These are phyloP conservation scores for Baryphthengus martii DNA, from an alignment of 2,113 vertebrate genomes.

Conservation along the genomic window DNA sequence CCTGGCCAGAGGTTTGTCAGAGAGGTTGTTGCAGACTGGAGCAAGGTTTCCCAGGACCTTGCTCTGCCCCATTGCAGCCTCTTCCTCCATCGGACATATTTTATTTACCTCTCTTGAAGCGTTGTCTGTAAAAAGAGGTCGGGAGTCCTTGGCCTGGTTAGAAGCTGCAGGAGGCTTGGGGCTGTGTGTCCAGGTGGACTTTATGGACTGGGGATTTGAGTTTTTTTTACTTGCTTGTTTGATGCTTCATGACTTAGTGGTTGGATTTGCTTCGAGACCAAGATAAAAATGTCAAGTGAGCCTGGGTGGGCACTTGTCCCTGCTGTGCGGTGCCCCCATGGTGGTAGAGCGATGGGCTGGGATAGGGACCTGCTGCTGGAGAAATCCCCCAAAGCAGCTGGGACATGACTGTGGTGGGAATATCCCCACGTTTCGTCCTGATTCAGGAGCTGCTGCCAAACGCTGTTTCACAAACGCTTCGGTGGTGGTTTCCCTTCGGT, in stretches of 20 bases:
- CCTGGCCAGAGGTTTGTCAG: background rate
- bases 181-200: rapidly evolving
- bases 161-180: background rate
- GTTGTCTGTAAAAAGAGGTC: background rate
- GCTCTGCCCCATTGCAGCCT: background rate
- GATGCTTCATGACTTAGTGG: background rate
- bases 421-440: rapidly evolving
- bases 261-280: background rate
- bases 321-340: rapidly evolving
- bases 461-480: rapidly evolving
- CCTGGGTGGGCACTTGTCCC: rapidly evolving
- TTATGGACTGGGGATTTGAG: background rate
- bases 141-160: background rate
- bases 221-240: rapidly evolving
- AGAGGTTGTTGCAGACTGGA: background rate
- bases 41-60: background rate
- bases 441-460: background rate
- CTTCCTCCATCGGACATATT: background rate
- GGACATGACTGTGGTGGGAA: background rate
- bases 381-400: background rate
- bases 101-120: background rate
- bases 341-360: background rate
- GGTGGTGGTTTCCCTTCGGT: background rate
- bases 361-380: background rate
- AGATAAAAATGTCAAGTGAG: background rate